These are phyloP conservation scores for Panopea generosa DNA, from an alignment of 2,888 invertebrate species.

Conservation along the genomic window DNA sequence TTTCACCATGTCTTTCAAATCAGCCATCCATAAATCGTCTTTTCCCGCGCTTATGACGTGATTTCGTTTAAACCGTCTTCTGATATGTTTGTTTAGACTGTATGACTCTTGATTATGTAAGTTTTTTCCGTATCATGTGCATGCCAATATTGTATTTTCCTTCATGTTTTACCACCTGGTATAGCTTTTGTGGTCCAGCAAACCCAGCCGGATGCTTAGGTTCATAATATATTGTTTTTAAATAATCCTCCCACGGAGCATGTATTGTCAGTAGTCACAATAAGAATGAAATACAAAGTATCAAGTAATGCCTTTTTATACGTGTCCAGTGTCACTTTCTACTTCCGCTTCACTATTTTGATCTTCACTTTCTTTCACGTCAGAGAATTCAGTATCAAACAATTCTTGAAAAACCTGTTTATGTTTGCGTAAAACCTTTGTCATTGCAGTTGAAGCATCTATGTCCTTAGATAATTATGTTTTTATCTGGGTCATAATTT, in stretches of 20 bases:
- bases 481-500: constrained; percentile 16
- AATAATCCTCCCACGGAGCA: constrained; percentile 23
- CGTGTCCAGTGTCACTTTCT: neutral
- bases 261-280: constrained; percentile 1
- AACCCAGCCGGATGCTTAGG: constrained; percentile 9
- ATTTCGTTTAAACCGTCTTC: neutral
- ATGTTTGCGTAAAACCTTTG: constrained; percentile 5
- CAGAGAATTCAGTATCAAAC: constrained; percentile 14
- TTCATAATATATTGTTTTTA: constrained; percentile 33
- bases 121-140: neutral
- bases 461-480: constrained; percentile 1
- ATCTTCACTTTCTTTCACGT: neutral
- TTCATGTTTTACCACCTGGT: constrained; percentile 8
- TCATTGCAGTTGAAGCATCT: neutral
- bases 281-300: neutral
- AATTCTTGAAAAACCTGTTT: constrained; percentile 12
- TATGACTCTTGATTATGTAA: neutral
- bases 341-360: neutral
- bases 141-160: constrained; percentile 2
- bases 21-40: constrained; percentile 2
- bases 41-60: too few species aligned
- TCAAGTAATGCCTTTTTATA: neutral
- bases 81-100: neutral
- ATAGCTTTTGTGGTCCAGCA: constrained; percentile 26
- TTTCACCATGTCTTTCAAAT: constrained; percentile 5